phyloP scores from a whole-genome alignment of 2,113 vertebrate genomes.

The Dicerorhinus sumatrensis region DNA sequence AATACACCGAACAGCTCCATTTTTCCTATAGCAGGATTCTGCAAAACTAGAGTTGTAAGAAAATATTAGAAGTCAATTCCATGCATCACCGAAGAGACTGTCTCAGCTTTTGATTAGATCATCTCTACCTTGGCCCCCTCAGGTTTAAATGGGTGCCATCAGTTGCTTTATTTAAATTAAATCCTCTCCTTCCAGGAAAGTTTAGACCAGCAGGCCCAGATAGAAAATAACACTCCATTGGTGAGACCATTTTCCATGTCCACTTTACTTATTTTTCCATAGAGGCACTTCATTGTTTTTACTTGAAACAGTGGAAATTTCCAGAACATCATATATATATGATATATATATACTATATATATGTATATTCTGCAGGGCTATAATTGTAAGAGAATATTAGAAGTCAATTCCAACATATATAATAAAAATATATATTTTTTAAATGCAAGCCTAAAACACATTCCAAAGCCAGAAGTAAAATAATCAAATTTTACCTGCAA shows the following conservation, averaged over 20 bases:
- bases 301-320: conserved; percentile 9
- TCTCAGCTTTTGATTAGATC: conserved; percentile 18
- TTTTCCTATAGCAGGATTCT: conserved; percentile 92
- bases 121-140: not conserved
- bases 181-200: not conserved
- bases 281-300: conserved; percentile 56
- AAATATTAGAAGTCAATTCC: conserved; percentile 16
- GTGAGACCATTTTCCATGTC: not conserved
- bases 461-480: not conserved
- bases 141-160: not conserved
- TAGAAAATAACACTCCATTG: not conserved
- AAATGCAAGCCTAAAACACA: conserved; percentile 4
- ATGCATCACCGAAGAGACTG: not conserved
- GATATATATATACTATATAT: too few species aligned
- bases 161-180: conserved; percentile 41
- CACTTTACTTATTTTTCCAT: not conserved
- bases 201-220: not conserved
- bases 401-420: not conserved
- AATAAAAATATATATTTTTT: not conserved
- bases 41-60: conserved; percentile 91
- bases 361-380: too few species aligned
- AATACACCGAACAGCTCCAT: conserved; percentile 90
- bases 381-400: too few species aligned
- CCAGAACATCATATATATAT: not conserved
- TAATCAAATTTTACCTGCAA: not conserved